These are phyloP conservation scores for Bombyx huttoni DNA, from an alignment of 2,888 invertebrate species.

Conservation along the genomic window DNA sequence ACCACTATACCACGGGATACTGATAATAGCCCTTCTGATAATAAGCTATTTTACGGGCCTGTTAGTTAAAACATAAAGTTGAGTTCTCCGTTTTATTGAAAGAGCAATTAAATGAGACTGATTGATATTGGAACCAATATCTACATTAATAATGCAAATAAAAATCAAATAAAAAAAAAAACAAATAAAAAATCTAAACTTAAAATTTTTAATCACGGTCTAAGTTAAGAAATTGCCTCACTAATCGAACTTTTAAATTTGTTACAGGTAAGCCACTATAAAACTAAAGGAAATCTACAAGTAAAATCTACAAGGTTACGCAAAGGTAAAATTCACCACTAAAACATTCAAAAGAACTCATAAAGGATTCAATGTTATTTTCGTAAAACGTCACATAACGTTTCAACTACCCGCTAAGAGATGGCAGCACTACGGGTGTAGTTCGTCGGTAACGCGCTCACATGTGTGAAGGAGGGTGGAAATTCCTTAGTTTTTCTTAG, in stretches of 20 bases:
- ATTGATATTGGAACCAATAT: too few relatives aligned
- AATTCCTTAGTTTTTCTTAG: conserved; percentile 49
- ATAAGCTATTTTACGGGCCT: too few relatives aligned
- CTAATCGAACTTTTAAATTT: conserved; percentile 7
- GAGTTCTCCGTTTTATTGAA: too few relatives aligned
- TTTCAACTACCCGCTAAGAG: conserved; percentile 46
- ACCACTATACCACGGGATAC: too few relatives aligned
- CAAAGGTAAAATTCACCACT: conserved; percentile 14
- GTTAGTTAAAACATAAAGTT: too few relatives aligned
- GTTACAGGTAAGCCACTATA: conserved; percentile 31
- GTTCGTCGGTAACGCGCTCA: conserved; percentile 23
- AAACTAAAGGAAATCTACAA: background rate
- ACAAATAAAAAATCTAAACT: too few relatives aligned
- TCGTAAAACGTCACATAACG: conserved; percentile 21
- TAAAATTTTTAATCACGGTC: too few relatives aligned
- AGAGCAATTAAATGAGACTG: too few relatives aligned
- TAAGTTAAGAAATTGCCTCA: background rate
- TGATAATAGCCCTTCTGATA: too few relatives aligned
- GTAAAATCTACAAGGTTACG: conserved; percentile 12
- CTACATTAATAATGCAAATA: too few relatives aligned
- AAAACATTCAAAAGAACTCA: conserved; percentile 21
- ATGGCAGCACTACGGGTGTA: conserved; percentile 35
- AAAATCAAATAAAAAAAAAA: too few relatives aligned
- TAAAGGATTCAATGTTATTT: conserved; percentile 22
- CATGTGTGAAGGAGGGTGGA: conserved; percentile 29